phyloP scores from a whole-genome alignment of 1,140 invertebrate species.

The Ips typographus region DNA sequence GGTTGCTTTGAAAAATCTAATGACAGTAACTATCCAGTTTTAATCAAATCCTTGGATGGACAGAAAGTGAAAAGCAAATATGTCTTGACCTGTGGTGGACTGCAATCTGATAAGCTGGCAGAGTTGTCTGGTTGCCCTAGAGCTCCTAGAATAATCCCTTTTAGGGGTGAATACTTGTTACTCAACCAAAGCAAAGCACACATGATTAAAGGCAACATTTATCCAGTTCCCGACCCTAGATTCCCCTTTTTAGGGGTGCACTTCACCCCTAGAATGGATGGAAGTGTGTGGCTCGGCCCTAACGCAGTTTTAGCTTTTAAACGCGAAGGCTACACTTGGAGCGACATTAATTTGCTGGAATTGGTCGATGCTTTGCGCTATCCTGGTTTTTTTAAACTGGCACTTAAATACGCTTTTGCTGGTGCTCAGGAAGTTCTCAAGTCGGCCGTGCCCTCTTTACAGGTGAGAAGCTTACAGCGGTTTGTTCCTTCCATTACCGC shows the following conservation, averaged over 20 bases:
- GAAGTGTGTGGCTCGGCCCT: constrained; percentile 33
- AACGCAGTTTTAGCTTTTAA: constrained; percentile 36
- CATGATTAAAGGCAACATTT: constrained; percentile 31
- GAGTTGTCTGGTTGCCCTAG: constrained; percentile 80
- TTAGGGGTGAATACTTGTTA: constrained; percentile 33
- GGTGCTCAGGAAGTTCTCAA: constrained; percentile 29
- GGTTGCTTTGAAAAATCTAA: constrained; percentile 12
- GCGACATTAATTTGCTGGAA: constrained; percentile 32
- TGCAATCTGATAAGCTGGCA: constrained; percentile 55
- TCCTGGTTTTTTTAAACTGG: constrained; percentile 32
- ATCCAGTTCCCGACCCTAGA: constrained; percentile 28
- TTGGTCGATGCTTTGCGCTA: constrained; percentile 28
- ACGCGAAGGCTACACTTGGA: constrained; percentile 36
- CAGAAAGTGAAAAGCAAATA: constrained; percentile 30
- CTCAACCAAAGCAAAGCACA: constrained; percentile 21
- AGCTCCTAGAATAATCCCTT: constrained; percentile 27
- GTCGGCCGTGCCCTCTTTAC: constrained; percentile 19
- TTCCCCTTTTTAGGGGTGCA: constrained; percentile 39
- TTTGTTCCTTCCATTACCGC: constrained; percentile 21
- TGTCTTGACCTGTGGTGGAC: constrained; percentile 31
- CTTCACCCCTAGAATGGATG: constrained; percentile 31
- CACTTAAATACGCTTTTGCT: constrained; percentile 18
- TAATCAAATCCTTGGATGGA: constrained; percentile 30
- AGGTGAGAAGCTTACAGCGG: constrained; percentile 15
- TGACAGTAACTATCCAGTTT: constrained; percentile 30